Percentiles rank a stretch among this genome's conserved stretches.
Conservation (phyloP, 2,797 vertebrate genomes). For the Natrix natrix region DNA sequence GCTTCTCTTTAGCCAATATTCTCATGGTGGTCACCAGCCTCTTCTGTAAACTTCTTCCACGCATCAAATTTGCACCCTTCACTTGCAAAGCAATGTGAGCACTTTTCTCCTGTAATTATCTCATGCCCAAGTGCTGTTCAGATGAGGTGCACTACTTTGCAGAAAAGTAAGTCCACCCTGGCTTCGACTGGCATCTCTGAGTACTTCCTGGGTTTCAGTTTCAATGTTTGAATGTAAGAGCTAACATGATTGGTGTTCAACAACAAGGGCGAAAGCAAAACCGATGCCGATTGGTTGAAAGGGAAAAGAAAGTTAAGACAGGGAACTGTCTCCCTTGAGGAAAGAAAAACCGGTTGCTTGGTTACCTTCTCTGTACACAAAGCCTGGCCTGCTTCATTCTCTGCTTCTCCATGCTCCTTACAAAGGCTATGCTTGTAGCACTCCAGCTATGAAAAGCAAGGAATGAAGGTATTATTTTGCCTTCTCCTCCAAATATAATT, state of each 20-base stretch:
- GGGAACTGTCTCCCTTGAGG: background rate
- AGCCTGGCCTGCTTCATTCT: background rate
- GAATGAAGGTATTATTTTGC: background rate
- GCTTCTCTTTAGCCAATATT: background rate
- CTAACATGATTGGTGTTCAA: background rate
- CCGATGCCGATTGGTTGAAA: background rate
- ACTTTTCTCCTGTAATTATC: background rate
- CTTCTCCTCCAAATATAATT: background rate
- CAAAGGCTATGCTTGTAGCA: background rate
- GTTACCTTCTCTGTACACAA: background rate
- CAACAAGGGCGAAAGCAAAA: background rate
- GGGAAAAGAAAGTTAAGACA: background rate
- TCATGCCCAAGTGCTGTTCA: background rate
- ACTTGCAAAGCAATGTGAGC: background rate
- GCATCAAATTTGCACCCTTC: background rate
- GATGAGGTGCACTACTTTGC: background rate
- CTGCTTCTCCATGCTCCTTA: background rate
- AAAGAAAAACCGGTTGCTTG: conserved; percentile 12
- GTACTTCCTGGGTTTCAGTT: background rate
- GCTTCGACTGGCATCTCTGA: background rate
- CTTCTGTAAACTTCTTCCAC: background rate
- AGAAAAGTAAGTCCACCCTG: background rate
- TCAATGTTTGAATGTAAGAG: background rate
- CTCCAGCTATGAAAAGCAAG: background rate
- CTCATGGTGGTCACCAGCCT: background rate